phyloP scores from a whole-genome alignment of 2,888 invertebrate species.

The Pristionchus maxplancki region DNA sequence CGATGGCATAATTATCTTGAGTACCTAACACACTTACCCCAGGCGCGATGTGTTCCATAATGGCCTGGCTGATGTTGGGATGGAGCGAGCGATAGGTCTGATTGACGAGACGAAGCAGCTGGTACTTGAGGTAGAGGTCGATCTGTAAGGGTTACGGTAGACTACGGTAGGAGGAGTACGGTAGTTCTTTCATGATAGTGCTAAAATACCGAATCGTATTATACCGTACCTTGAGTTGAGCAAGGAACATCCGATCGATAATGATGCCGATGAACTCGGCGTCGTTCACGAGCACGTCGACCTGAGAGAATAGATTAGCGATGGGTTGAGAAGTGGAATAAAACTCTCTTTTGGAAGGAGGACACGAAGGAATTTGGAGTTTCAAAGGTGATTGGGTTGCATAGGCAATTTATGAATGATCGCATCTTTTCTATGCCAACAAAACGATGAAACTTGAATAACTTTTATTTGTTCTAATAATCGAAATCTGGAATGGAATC shows the following conservation, averaged over 20 bases:
- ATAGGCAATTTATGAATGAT: too few species aligned
- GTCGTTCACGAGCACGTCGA: constrained; percentile 43
- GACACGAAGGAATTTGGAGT: not conserved
- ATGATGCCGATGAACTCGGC: constrained; percentile 43
- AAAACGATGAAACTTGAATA: too few species aligned
- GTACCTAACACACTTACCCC: constrained; percentile 22
- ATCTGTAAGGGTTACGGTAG: not conserved
- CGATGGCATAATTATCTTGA: too few species aligned
- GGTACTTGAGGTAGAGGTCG: constrained; percentile 51
- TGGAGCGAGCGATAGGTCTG: constrained; percentile 37
- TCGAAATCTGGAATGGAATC: too few species aligned
- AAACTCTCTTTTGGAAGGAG: too few species aligned
- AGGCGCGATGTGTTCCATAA: constrained; percentile 50
- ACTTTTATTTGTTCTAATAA: too few species aligned
- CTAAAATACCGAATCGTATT: not conserved
- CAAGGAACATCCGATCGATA: constrained; percentile 46
- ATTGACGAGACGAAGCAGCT: constrained; percentile 45
- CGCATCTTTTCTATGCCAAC: too few species aligned
- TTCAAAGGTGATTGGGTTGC: too few species aligned
- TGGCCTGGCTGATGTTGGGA: not conserved
- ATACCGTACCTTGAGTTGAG: constrained; percentile 28
- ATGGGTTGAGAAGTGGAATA: too few species aligned
- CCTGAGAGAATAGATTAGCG: not conserved
- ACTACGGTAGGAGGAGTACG: too few species aligned
- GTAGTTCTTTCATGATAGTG: not conserved